These are phyloP conservation scores for Borostomias antarcticus DNA, from an alignment of 2,797 vertebrate genomes.

Conservation along the genomic window DNA sequence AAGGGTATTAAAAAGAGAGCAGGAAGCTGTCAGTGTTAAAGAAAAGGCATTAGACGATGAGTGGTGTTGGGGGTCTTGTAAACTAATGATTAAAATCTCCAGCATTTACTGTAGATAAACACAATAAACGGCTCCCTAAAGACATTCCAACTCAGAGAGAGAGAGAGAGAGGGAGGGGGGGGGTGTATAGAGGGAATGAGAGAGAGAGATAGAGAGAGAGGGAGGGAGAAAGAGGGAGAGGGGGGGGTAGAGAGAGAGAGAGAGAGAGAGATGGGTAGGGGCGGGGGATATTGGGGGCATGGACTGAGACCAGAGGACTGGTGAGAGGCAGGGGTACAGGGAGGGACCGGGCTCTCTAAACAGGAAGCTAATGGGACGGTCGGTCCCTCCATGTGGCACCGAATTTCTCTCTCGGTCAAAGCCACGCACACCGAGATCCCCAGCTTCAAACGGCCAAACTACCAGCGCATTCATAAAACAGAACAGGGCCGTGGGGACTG, in stretches of 20 bases:
- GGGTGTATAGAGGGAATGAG: neutral
- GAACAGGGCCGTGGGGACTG: conserved; percentile 93
- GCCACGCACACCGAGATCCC: conserved; percentile 75
- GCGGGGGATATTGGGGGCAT: conserved; percentile 41
- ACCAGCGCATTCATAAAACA: conserved; percentile 96
- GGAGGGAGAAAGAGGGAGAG: conserved; percentile 5
- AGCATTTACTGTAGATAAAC: conserved; percentile 69
- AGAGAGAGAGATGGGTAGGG: conserved; percentile 32
- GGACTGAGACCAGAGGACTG: conserved; percentile 65
- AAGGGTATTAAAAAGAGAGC: conserved; percentile 48
- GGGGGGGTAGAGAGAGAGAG: conserved; percentile 27
- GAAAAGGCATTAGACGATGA: conserved; percentile 44
- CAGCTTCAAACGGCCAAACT: conserved; percentile 95
- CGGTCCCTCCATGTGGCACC: conserved; percentile 71
- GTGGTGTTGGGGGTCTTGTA: conserved; percentile 62
- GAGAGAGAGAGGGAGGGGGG: neutral
- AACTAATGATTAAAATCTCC: conserved; percentile 67
- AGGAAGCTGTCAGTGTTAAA: conserved; percentile 37
- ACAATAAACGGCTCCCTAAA: conserved; percentile 64
- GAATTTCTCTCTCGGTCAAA: conserved; percentile 85
- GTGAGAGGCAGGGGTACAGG: conserved; percentile 52
- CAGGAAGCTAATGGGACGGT: conserved; percentile 69
- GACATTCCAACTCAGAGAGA: conserved; percentile 25
- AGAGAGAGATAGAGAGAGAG: neutral
- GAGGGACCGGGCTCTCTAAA: conserved; percentile 57